These are phyloP conservation scores for Steinernema carpocapsae DNA, from an alignment of 2,888 invertebrate genomes.

Conservation along the genomic window DNA sequence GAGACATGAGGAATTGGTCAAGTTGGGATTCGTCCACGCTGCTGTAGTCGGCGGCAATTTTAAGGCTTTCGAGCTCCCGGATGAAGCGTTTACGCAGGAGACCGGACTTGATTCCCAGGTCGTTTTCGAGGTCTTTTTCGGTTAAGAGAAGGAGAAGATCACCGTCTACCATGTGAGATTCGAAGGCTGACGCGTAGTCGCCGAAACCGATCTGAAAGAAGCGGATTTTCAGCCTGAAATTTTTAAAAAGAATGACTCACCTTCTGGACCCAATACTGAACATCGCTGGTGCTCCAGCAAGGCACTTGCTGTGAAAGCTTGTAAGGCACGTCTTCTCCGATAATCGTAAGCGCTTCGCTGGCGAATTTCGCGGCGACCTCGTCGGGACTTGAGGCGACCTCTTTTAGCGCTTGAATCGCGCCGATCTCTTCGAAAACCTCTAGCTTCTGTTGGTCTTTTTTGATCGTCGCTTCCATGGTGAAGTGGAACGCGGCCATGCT, in stretches of 20 bases:
- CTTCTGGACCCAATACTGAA: conserved; percentile 96
- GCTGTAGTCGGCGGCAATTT: conserved; percentile 68
- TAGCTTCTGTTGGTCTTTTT: conserved; percentile 75
- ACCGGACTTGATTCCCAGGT: conserved; percentile 89
- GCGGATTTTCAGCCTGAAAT: conserved; percentile 33
- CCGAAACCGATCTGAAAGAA: conserved; percentile 81
- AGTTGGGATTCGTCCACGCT: conserved; percentile 66
- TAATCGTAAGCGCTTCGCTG: conserved; percentile 74
- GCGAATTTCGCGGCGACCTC: conserved; percentile 96
- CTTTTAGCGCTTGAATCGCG: conserved; percentile 90
- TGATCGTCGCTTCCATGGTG: conserved; percentile 98
- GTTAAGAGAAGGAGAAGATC: conserved; percentile 89
- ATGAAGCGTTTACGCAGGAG: conserved; percentile 80
- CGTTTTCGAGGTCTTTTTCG: conserved; percentile 88
- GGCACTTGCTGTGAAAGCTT: conserved; percentile 97
- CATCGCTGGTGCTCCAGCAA: conserved; percentile 94
- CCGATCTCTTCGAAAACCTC: conserved; percentile 80
- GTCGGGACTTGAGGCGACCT: conserved; percentile 94
- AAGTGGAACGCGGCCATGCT: conserved; percentile 96
- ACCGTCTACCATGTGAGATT: conserved; percentile 91
- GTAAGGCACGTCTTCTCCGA: conserved; percentile 91
- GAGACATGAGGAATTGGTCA: conserved; percentile 67
- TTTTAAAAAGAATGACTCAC: conserved; percentile 55
- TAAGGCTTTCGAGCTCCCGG: conserved; percentile 66
- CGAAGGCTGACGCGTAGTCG: conserved; percentile 82